Base-by-base conservation (phyloP, 92 coral and sea anemone species). In the Epizoanthus stellaris region DNA sequence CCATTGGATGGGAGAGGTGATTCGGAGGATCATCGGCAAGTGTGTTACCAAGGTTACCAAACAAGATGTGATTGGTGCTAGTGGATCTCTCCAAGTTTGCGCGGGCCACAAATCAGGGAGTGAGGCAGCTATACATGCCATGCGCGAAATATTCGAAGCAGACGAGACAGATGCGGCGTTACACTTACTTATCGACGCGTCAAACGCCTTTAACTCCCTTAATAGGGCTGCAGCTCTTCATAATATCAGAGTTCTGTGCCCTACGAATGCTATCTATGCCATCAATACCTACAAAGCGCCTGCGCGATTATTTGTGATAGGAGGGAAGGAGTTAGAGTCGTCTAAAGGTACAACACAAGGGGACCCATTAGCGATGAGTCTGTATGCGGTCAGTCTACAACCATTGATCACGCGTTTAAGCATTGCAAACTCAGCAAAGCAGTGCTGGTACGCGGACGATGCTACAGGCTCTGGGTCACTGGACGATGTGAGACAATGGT, bases 211-310 rank as follows among this genome's bases (percentile, higher is more conserved):
- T 34, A 23, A 23, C 47, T 42, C 47, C 47, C 47, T 42, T 42
- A 42, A 42, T 42, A 42, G 47, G 47, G 47, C 47, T 42, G 47
- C 47, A 42, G 47, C 47, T 42, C 47, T 42, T 42, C 47, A 42
- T 42, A 42, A 42, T 42, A 42, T 42, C 47, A 42, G 47, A 42
- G 47, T 42, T 42, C 47, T 42, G 5, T 85, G 89, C 67, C 85
- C 89, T 19, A 11, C 75, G 14, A 77, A 85, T 25, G 88, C 88
- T 7, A 42, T 21, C 42, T 89, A 85, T 58, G 89, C 89, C 5
- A 85, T 89, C 30, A 89, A 77, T 76, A 77, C 86, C 34, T 88
- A 88, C 63, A 82, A 88, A 66, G 68, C 52, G 38, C 89, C 85
- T 5, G 80, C 86, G 45, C 75, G 67, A 38, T 67, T 89, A 17